Base-by-base conservation (phyloP, 1,140 invertebrate genomes). In the Sycobia sp. region DNA sequence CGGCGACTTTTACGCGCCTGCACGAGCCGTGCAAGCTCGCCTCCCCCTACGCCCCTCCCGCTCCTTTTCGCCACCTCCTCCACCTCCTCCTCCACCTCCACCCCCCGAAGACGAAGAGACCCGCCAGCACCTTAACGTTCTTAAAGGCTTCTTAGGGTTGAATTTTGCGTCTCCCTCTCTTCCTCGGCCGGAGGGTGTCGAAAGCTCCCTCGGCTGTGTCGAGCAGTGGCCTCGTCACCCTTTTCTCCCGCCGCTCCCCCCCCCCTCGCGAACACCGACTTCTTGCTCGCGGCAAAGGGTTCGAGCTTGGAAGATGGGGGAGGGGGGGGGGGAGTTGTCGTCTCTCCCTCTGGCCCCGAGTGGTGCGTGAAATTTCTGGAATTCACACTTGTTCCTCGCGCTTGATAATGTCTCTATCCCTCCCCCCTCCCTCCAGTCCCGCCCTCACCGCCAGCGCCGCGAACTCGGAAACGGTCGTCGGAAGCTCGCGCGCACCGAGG, bases 81-180 rank as follows among this genome's bases (percentile, higher is more conserved):
- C 55, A 3, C 44, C 54, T 54, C 43, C 58, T 55, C 57, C 54
- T 61, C 53, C 57, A 62, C n/a, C n/a, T n/a, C n/a, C n/a, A n/a
- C n/a, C n/a, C n/a, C 51, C 18, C 18, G 13, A 14, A 36, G 16
- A 39, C 25, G 29, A 55, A 2, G 22, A 43, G 23, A 74, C 72
- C 73, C 76, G 70, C 72, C 69, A 38, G 43, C 75, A 74, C 73
- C 70, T 73, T 71, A 41, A 49, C 68, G 71, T 82, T 81, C 77
- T 82, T 82, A 80, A 79, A 81, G 74, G 76, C 75, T 81, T 82
- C 78, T 82, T 82, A 80, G 74, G 73, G 69, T 69, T n/a, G 72
- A 81, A 73, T 80, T 81, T 79, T 82, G 77, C 80, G n/a, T n/a
- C n/a, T n/a, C 75, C 73, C 69, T n/a, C n/a, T 68, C 63, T 50